Conservation (phyloP, 2,888 invertebrate species). For the Leptopilina myrica region DNA sequence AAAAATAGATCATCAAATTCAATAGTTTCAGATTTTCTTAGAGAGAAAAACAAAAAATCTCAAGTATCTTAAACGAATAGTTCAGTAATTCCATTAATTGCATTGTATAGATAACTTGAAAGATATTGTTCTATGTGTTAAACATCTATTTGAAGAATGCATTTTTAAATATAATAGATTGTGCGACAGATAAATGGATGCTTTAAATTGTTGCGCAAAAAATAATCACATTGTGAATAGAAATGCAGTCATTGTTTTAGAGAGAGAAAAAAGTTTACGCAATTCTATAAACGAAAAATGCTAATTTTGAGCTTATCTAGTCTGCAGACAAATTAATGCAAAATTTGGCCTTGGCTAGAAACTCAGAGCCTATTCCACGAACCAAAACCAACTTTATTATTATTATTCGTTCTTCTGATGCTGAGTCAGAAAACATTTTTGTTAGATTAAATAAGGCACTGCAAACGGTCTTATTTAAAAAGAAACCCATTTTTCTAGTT, state of each 20-base stretch:
- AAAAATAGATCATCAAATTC: too few species aligned
- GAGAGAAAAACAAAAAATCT: neutral
- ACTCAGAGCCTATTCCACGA: neutral
- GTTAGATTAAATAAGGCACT: too few species aligned
- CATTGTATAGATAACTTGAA: neutral
- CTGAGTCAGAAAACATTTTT: too few species aligned
- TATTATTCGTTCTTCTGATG: neutral
- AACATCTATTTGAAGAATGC: neutral
- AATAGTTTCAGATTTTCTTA: neutral
- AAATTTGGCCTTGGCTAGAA: constrained; percentile 50
- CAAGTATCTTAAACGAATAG: neutral
- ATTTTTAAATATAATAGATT: constrained; percentile 5
- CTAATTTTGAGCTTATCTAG: constrained; percentile 58
- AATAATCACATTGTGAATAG: constrained; percentile 16
- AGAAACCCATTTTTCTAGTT: too few species aligned
- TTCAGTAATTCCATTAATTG: neutral
- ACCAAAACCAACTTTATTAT: neutral
- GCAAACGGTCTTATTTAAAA: too few species aligned
- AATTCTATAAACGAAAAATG: constrained; percentile 50
- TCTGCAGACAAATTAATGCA: constrained; percentile 54
- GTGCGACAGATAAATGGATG: constrained; percentile 1
- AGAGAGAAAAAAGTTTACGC: constrained; percentile 51
- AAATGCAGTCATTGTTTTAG: constrained; percentile 48
- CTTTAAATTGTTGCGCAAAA: neutral
- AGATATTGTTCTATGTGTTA: neutral